Evolutionary conservation across 1,140 invertebrate genomes (phyloP).

Genomic region (Drosophila varians): DNA sequence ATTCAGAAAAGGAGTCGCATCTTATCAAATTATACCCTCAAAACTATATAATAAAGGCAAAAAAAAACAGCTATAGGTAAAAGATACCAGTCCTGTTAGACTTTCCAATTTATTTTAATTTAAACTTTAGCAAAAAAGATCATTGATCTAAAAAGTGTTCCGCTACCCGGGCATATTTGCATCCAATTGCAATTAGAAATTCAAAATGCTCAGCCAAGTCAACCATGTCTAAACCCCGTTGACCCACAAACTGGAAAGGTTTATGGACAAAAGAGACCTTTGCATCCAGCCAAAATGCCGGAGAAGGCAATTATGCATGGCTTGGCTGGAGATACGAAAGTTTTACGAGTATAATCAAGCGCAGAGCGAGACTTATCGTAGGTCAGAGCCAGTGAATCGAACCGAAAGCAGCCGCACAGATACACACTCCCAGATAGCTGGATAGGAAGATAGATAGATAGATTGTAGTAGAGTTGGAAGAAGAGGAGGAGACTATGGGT

Average conservation of each 20-base stretch:
- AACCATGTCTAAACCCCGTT: conserved; percentile 5
- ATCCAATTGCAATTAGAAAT: conserved; percentile 15
- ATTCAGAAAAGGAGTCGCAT: not conserved
- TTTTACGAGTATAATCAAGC: conserved; percentile 60
- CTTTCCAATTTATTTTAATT: conserved; percentile 16
- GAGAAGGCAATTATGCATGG: conserved; percentile 59
- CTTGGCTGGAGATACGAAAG: conserved; percentile 37
- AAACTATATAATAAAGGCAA: too few species aligned
- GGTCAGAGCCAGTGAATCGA: conserved; percentile 66
- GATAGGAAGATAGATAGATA: conserved; percentile 6
- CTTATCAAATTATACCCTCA: not conserved
- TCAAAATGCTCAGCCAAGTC: not conserved
- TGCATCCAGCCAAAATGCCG: conserved; percentile 3
- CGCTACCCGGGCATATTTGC: conserved; percentile 7
- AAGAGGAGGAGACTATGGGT: not conserved
- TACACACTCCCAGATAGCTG: conserved; percentile 13
- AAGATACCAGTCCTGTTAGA: not conserved
- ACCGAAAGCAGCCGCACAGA: conserved; percentile 25
- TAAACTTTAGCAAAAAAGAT: not conserved
- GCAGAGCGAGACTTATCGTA: conserved; percentile 64
- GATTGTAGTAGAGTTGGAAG: not conserved
- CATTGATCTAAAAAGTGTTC: not conserved
- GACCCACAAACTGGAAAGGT: conserved; percentile 40
- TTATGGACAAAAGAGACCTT: conserved; percentile 23
- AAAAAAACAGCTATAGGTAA: too few species aligned